These are phyloP conservation scores for Phycodurus eques DNA, from an alignment of 2,113 vertebrate species.

Conservation along the genomic window DNA sequence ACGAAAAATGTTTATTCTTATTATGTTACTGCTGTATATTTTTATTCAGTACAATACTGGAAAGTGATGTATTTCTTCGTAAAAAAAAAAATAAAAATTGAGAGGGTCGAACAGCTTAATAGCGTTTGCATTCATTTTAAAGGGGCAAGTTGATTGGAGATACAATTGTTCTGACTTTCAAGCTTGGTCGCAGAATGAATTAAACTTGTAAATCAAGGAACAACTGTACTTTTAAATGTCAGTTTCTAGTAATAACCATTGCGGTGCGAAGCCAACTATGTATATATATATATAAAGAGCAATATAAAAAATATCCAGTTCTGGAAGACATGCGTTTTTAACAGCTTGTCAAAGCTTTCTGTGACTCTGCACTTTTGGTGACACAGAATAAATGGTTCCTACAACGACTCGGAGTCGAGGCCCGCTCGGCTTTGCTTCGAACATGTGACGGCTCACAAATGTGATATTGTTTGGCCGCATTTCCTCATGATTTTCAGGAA, in stretches of 20 bases:
- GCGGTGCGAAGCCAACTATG: no score
- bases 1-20: no score
- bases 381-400: background rate
- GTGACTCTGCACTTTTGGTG: background rate
- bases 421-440: background rate
- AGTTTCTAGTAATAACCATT: no score
- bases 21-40: no score
- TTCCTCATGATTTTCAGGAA: background rate
- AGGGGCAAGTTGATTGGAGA: conserved; percentile 1
- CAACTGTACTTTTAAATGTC: no score
- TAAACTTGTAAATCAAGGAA: no score
- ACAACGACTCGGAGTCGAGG: background rate
- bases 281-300: background rate
- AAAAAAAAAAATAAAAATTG: no score
- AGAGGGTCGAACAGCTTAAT: no score
- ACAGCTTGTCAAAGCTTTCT: conserved; percentile 11
- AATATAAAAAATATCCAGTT: background rate
- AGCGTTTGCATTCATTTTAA: background rate
- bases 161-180: no score
- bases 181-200: no score
- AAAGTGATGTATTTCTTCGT: no score
- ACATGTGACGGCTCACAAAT: background rate
- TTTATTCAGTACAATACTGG: no score
- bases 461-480: background rate
- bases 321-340: background rate